These are phyloP conservation scores for Pogoniulus pusillus DNA, from an alignment of 2,797 vertebrate species.

Conservation along the genomic window DNA sequence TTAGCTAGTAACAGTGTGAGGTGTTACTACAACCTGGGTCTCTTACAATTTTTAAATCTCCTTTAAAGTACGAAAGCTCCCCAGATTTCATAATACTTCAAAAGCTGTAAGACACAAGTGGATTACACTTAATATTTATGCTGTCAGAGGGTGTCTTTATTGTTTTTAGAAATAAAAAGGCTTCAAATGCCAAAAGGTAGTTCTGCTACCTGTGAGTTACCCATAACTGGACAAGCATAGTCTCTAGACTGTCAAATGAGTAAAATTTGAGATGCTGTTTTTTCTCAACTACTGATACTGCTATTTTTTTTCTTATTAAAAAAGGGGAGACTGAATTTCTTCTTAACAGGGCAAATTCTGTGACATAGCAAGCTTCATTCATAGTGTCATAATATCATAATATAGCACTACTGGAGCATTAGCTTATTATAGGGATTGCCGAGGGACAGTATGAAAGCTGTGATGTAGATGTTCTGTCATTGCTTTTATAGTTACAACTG, in stretches of 20 bases:
- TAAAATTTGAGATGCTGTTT: neutral
- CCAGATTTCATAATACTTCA: neutral
- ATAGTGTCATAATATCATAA: neutral
- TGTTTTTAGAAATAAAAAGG: neutral
- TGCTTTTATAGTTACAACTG: rapidly evolving
- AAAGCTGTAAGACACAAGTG: rapidly evolving
- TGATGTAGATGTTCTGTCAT: rapidly evolving
- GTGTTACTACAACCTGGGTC: neutral
- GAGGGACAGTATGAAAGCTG: neutral
- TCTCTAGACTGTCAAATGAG: neutral
- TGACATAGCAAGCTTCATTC: neutral
- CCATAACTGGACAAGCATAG: neutral
- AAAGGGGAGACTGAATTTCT: neutral
- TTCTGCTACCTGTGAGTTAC: neutral
- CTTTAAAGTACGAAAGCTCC: neutral
- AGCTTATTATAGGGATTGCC: neutral
- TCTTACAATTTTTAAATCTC: neutral
- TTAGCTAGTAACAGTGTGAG: neutral
- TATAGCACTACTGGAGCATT: neutral
- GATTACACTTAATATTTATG: neutral
- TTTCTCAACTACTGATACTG: neutral
- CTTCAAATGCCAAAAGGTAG: neutral
- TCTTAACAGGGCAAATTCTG: neutral
- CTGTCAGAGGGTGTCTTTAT: neutral
- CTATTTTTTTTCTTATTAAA: neutral